Evolutionary conservation across 2,113 vertebrate genomes (phyloP).

Genomic region (Chaetura pelagica): DNA sequence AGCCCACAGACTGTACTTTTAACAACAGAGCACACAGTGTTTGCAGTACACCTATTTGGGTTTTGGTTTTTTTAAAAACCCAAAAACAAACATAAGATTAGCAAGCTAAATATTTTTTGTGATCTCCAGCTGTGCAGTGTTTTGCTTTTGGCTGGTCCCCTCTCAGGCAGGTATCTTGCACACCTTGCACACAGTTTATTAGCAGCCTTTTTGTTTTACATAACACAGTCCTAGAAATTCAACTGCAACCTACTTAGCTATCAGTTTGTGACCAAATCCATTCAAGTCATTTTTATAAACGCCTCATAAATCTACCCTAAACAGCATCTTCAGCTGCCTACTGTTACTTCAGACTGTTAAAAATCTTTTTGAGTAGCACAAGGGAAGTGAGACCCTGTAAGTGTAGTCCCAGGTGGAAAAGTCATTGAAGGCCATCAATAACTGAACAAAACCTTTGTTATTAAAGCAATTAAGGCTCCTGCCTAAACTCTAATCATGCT

Average conservation of each 20-base stretch:
- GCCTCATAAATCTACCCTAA: neutral
- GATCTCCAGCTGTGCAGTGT: neutral
- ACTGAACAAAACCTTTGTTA: neutral
- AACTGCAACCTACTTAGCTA: neutral
- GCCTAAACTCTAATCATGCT: neutral
- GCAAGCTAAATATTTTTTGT: neutral
- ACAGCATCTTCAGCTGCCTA: neutral
- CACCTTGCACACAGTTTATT: neutral
- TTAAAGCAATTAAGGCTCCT: neutral
- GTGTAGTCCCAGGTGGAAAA: neutral
- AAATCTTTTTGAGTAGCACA: neutral
- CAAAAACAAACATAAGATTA: neutral
- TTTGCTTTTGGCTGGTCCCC: neutral
- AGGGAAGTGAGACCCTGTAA: neutral
- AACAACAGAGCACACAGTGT: neutral
- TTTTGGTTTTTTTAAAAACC: neutral
- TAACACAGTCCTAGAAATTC: neutral
- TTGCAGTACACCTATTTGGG: neutral
- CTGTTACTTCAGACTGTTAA: neutral
- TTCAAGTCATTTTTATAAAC: neutral
- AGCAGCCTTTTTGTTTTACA: neutral
- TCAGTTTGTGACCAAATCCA: neutral
- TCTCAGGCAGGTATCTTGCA: neutral
- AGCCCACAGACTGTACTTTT: neutral
- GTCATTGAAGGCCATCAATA: neutral